phyloP scores from a whole-genome alignment of 2,888 invertebrate species.

The Spilosoma lubricipeda region DNA sequence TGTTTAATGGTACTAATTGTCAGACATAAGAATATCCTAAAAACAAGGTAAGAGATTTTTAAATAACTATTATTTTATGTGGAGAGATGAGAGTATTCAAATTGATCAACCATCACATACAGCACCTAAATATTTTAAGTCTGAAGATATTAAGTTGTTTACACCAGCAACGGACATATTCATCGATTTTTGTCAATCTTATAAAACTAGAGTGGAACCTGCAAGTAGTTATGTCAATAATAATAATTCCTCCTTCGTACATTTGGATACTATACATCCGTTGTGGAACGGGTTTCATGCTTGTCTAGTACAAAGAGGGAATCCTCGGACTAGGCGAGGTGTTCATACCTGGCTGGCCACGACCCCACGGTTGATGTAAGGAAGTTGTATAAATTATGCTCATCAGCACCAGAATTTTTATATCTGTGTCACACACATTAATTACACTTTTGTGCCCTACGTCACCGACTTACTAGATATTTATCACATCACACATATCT shows the following conservation, averaged over 20 bases:
- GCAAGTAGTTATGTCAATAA: neutral
- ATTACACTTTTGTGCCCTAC: neutral
- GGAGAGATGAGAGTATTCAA: neutral
- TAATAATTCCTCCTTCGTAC: too few species aligned
- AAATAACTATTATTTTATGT: neutral
- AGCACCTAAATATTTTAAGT: neutral
- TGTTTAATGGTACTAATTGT: slow-evolving; percentile 11
- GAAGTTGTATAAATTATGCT: too few species aligned
- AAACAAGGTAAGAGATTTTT: slow-evolving; percentile 8
- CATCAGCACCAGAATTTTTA: too few species aligned
- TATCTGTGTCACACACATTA: too few species aligned
- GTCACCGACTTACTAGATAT: neutral
- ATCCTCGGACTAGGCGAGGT: too few species aligned
- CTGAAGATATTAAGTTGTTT: neutral
- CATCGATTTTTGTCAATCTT: neutral
- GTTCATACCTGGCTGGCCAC: too few species aligned
- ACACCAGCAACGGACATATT: neutral
- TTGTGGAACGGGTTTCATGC: too few species aligned
- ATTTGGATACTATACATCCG: too few species aligned
- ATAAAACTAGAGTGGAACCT: neutral
- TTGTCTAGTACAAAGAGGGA: too few species aligned
- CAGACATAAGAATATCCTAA: neutral
- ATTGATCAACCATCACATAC: neutral
- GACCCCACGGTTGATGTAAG: too few species aligned
- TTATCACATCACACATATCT: too few species aligned